Conservation (phyloP, 2,797 vertebrate genomes). For the Pseudomugil tenellus region DNA sequence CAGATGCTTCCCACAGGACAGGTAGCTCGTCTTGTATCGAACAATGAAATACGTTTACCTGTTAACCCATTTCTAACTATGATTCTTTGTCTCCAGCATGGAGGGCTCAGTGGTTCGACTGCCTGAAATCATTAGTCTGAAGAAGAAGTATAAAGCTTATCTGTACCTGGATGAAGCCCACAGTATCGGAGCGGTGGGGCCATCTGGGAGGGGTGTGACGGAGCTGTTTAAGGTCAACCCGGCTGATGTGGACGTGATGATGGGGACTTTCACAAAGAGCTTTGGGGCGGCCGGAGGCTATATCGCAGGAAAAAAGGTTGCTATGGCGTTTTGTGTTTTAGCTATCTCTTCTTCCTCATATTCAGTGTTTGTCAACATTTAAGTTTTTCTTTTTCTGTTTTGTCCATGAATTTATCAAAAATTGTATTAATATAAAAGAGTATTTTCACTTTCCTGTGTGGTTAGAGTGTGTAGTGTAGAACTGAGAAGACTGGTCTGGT, state of each 20-base stretch:
- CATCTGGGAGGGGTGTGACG: slow-evolving; percentile 89
- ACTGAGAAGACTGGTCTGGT: neutral
- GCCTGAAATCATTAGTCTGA: slow-evolving; percentile 91
- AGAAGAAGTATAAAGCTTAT: slow-evolving; percentile 98
- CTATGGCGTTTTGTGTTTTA: neutral
- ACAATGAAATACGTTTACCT: slow-evolving; percentile 8
- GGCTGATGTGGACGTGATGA: slow-evolving; percentile 90
- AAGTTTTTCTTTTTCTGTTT: neutral
- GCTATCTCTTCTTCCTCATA: slow-evolving; percentile 3
- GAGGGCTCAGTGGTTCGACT: slow-evolving; percentile 94
- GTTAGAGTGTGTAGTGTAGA: neutral
- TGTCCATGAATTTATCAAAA: neutral
- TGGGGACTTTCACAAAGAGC: slow-evolving; percentile 99
- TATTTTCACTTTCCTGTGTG: neutral
- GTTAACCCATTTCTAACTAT: neutral
- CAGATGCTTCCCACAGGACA: slow-evolving; percentile 22
- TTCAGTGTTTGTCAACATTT: neutral
- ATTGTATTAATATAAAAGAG: too few relatives aligned
- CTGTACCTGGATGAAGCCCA: slow-evolving; percentile 98
- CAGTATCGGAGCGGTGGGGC: slow-evolving; percentile 92
- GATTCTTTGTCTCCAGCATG: slow-evolving; percentile 84
- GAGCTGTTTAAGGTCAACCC: slow-evolving; percentile 86
- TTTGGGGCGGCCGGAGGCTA: slow-evolving; percentile 95
- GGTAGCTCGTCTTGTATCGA: slow-evolving; percentile 12
- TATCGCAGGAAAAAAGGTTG: slow-evolving; percentile 94